Evolutionary conservation across 2,888 invertebrate genomes (phyloP), one percentile per base, ranked within the genome.

Genomic region (Andrena hattorfiana): DNA sequence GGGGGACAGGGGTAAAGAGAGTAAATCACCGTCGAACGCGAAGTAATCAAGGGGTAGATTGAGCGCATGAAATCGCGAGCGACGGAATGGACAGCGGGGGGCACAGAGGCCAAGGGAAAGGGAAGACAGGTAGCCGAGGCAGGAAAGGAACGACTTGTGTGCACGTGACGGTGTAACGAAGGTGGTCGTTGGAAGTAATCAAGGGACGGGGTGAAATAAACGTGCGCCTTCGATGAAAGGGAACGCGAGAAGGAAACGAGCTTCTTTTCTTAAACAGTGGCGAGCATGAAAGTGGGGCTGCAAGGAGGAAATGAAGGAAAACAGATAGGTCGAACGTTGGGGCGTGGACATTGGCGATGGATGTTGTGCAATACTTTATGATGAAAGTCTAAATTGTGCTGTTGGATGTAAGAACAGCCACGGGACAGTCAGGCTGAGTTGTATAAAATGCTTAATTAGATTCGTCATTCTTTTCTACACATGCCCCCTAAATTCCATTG

Each of bases 21-120:
- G 42, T 56, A 71, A 74, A 32, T 48, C 35, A 28, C 49, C n/a
- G 60, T 62, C 73, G 75, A 81, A 74, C 42, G 48, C 30, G 30
- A 59, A 85, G 71, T 75, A 82, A 83, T 83, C 73, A 85, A 83
- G 74, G 16, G 42, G 59, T 56, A 78, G 70, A 78, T 85, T 69
- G 77, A 66, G 71, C 71, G 69, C 68, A 63, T 64, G 62, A 64
- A 78, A 75, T 83, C 30, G 62, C 54, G 49, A 35, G 49, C 26
- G 49, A 26, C 51, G 49, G 54, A 69, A n/a, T 60, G 51, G 49
- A 35, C 62, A 23, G 8, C 28, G 42, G 54, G 70, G 42, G 23
- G 42, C 13, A 77, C 64, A 35, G 28, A 51, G 73, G 62, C 35
- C 32, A 30, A n/a, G 42, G 28, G 60, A 62, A 48, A 56, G 8